Conservation (phyloP, 2,888 invertebrate species). For the Drosophila aldrichi region DNA sequence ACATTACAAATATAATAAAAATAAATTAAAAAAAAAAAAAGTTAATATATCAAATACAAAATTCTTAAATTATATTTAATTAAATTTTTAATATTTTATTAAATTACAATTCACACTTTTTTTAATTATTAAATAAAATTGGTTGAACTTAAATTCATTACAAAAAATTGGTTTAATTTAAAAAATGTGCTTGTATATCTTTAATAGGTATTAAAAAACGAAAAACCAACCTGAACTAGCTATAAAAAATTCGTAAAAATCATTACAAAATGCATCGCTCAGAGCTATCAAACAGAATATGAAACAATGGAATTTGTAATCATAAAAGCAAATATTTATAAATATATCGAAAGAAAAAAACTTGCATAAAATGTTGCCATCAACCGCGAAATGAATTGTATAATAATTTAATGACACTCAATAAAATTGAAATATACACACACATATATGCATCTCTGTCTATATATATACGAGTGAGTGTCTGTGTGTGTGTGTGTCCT, state of each 20-base stretch:
- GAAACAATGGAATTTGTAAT: slow-evolving; percentile 4
- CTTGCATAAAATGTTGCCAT: slow-evolving; percentile 14
- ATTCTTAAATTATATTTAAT: too few species aligned
- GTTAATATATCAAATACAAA: too few species aligned
- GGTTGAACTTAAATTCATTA: too few species aligned
- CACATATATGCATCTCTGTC: neutral
- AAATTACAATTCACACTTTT: too few species aligned
- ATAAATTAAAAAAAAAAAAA: too few species aligned
- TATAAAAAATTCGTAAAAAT: neutral
- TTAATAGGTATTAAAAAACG: too few species aligned
- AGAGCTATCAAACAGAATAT: neutral
- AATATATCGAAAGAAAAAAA: slow-evolving; percentile 22
- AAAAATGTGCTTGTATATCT: too few species aligned
- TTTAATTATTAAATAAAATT: too few species aligned
- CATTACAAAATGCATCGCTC: neutral
- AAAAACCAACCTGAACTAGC: neutral
- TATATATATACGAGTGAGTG: neutral
- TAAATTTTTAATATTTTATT: too few species aligned
- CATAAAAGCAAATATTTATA: slow-evolving; percentile 4
- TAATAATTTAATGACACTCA: slow-evolving; percentile 65
- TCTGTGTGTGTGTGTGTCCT: slow-evolving; percentile 21
- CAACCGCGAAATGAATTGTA: slow-evolving; percentile 57
- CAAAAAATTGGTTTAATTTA: too few species aligned
- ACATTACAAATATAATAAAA: too few species aligned
- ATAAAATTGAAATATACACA: slow-evolving; percentile 48